Evolutionary conservation across 1,140 invertebrate species (phyloP).

Genomic region (Brachionus koreanus): DNA sequence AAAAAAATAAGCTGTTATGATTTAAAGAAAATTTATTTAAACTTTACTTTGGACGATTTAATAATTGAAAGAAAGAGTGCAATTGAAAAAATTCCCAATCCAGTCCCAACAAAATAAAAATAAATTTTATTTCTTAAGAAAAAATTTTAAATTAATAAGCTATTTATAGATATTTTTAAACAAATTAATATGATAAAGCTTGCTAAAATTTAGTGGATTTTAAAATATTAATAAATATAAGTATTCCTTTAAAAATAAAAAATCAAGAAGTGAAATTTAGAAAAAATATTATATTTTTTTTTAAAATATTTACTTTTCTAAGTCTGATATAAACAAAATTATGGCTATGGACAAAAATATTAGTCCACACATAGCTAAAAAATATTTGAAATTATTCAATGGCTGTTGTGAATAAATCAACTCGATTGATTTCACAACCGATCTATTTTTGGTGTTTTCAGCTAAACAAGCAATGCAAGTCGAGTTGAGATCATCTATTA

Average conservation of each 20-base stretch:
- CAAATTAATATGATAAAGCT: background rate
- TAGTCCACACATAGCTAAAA: background rate
- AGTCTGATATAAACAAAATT: conserved; percentile 7
- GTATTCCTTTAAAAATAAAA: too few species aligned
- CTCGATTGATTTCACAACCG: background rate
- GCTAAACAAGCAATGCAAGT: conserved; percentile 16
- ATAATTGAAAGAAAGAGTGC: background rate
- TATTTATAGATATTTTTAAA: background rate
- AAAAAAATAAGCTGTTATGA: background rate
- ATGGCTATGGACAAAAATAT: conserved; percentile 7
- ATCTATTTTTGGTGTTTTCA: background rate
- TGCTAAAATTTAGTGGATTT: too few species aligned
- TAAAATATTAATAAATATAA: too few species aligned
- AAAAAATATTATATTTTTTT: too few species aligned
- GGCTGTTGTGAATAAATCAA: background rate
- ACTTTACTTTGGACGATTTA: conserved; percentile 7
- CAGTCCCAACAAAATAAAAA: background rate
- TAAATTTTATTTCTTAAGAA: background rate
- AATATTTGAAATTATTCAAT: background rate
- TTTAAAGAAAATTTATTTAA: background rate
- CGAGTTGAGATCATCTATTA: conserved; percentile 11
- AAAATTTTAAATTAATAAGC: too few species aligned
- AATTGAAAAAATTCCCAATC: background rate
- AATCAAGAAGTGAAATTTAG: too few species aligned
- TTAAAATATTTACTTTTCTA: conserved; percentile 3